Base-by-base conservation (phyloP, 2,797 vertebrate species). In the Triplophysa bombifrons region DNA sequence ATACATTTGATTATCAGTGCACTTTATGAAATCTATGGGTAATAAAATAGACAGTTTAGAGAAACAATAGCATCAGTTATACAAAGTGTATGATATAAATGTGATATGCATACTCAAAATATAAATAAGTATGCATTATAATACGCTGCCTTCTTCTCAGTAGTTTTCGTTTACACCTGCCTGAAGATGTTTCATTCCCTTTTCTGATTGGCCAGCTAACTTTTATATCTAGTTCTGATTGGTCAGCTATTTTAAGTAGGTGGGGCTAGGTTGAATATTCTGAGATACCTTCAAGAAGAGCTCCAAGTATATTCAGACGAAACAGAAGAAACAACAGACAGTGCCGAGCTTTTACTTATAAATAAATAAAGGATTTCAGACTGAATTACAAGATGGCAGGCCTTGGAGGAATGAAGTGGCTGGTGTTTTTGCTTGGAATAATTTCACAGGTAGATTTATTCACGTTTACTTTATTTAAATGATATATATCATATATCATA, bases 371-470 rank as follows among this genome's bases (percentile, higher is more conserved):
- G 48, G 25, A 56, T 34, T 61, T 74, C n/a, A 56, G 46, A 74
- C 46, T 48, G 58, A 74, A 30, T 67, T 44, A 76, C 65, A 41
- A 72, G 83, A 89, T 84, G 86, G 89, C 90, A 87, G 86, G 63
- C 11, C 25, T 69, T 48, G 61, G 22, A 38, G 55, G 27, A 3
- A 79, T 89, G 71, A 92, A 79, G 84, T 83, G 85, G 83, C 41
- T 89, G 72, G 61, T 85, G 68, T 50, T 88, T 84, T 89, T 91
- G 25, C 72, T 92, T 82, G 77, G 82, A 74, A 71, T 89, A 25
- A 78, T 76, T 80, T 88, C 79, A 84, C 88, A 93, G 93, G 93
- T 94, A 92, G 10, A 74, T 56, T 65, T 13, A 41, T 25, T 34
- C 7, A 38, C 34, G 1, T 38, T 72, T 20, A 3, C 6, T 27